Percentiles rank a stretch among this genome's conserved stretches.
These are phyloP conservation scores for Phoxinus phoxinus DNA, from an alignment of 2,113 vertebrate species.

Conservation along the genomic window DNA sequence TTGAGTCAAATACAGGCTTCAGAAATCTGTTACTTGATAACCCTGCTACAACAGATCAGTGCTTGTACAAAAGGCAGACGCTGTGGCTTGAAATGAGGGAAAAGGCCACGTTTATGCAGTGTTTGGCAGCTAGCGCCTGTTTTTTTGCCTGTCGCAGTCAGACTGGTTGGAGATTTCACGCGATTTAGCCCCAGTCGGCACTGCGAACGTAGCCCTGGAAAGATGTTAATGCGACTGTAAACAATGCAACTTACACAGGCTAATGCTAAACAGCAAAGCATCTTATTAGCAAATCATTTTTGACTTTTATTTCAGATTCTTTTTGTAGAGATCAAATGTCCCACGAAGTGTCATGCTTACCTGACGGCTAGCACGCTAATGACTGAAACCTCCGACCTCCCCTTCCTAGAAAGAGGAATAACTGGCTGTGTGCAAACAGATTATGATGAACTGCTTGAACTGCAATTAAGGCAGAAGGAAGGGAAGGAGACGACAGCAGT, in stretches of 20 bases:
- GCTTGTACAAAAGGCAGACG: background rate
- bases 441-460: slow-evolving; percentile 76
- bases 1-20: slow-evolving; percentile 45
- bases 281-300: background rate
- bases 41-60: slow-evolving; percentile 54
- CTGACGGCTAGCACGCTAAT: slow-evolving; percentile 37
- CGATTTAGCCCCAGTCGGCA: background rate
- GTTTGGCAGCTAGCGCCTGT: background rate
- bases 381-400: slow-evolving; percentile 21
- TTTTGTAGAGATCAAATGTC: background rate
- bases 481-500: slow-evolving; percentile 83
- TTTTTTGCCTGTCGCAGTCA: background rate
- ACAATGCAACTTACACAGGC: background rate
- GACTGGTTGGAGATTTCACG: background rate
- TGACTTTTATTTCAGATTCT: background rate
- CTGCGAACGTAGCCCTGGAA: background rate
- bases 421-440: slow-evolving; percentile 67
- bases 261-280: background rate
- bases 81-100: slow-evolving; percentile 35
- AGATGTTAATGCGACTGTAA: background rate
- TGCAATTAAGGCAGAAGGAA: slow-evolving; percentile 78
- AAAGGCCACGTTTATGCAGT: slow-evolving; percentile 13
- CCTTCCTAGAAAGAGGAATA: slow-evolving; percentile 55
- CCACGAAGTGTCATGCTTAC: background rate
- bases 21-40: slow-evolving; percentile 22